A percentile compares a stretch with the other conserved stretches of the same genome.
Evolutionary conservation across 2,797 vertebrate genomes (phyloP).

Genomic region (Melanotaenia nigrans): DNA sequence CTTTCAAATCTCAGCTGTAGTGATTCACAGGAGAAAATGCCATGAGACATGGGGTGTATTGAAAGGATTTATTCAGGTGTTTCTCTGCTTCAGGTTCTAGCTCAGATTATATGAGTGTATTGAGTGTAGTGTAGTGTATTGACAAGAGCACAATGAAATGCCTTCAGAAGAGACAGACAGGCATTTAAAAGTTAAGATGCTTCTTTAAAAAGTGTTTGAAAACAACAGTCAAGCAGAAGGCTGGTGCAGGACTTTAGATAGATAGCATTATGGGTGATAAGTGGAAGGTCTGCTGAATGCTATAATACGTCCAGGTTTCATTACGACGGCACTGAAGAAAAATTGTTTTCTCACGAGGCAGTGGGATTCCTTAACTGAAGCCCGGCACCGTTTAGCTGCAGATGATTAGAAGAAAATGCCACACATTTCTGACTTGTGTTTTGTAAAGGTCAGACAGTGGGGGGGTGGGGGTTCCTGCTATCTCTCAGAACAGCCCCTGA

Average conservation of each 20-base stretch:
- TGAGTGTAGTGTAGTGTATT: conserved; percentile 19
- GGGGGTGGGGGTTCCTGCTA: conserved; percentile 60
- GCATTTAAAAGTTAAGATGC: conserved; percentile 20
- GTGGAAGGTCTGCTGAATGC: conserved; percentile 4
- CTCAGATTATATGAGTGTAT: conserved; percentile 49
- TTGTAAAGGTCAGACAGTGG: conserved; percentile 74
- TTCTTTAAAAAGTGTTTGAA: background rate
- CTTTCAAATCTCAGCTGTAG: conserved; percentile 45
- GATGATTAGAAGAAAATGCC: conserved; percentile 73
- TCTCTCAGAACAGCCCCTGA: conserved; percentile 69
- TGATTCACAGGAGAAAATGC: conserved; percentile 39
- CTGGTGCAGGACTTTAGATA: background rate
- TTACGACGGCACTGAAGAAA: conserved; percentile 24
- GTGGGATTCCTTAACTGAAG: conserved; percentile 50
- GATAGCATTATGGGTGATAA: conserved; percentile 24
- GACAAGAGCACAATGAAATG: conserved; percentile 43
- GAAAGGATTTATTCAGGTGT: conserved; percentile 58
- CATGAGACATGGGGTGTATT: conserved; percentile 50
- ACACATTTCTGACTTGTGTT: conserved; percentile 74
- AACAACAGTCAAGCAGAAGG: background rate
- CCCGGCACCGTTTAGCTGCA: conserved; percentile 47
- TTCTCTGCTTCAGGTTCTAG: conserved; percentile 45
- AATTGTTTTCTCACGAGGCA: conserved; percentile 27
- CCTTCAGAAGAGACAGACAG: conserved; percentile 31
- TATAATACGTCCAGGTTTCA: conserved; percentile 15